Evolutionary conservation across 2,888 invertebrate species (phyloP), one percentile per base, ranked within the genome.

Genomic region (Thymelicus lineola): DNA sequence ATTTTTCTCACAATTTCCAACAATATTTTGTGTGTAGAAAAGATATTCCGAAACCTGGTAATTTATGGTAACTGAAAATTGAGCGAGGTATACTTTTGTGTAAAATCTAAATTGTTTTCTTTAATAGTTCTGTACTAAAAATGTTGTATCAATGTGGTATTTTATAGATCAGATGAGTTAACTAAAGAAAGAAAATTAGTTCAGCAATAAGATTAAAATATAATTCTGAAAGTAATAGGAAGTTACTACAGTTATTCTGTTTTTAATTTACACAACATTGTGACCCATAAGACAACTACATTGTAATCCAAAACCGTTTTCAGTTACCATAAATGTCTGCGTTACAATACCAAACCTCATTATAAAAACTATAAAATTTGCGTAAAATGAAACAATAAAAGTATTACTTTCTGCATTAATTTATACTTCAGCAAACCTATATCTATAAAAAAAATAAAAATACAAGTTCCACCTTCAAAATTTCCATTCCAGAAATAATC

Each of bases 1-100:
- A 80, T 83, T 84, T 48, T 82, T 77, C 82, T 84, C 76, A 80
- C 80, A 76, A 76, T 83, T 81, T 76, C 77, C 80, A 81, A 84
- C 82, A 83, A 82, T 81, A 75, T 45, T 63, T 53, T 59, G n/a
- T 79, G 76, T 77, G 71, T 80, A 79, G 80, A 83, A 84, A 84
- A 85, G 79, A 82, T 82, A 83, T 80, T 75, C 79, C 80, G 76
- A 76, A 3, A 83, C 85, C 84, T 84, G 80, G 42, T 42, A 42
- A 4, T 75, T 83, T 35, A 83, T 78, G 75, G 73, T 73, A 80
- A 79, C 78, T 79, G 83, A 83, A 84, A 85, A 80, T 82, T 83
- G 15, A 17, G 20, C 60, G 42, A 58, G 38, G 58, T 15, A 57
- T n/a, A 50, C 17, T 50, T 63, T 50, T 7, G 6, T 15, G 35